Conservation (phyloP, 2,797 vertebrate species). For the Brachymystax lenok region DNA sequence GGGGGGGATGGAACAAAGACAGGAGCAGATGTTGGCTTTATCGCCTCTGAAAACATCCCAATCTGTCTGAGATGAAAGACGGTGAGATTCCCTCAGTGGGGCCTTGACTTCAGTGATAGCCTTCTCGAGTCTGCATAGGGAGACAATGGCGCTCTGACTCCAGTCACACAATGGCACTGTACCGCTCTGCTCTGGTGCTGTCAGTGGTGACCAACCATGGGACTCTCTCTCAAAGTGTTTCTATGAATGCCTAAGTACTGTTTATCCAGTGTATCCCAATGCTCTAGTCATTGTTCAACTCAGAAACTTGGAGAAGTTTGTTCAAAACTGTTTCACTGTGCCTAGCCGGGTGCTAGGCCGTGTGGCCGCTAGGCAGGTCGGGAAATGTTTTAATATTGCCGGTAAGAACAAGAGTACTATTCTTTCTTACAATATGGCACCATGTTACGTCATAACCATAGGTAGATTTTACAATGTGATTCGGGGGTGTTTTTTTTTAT, state of each 20-base stretch:
- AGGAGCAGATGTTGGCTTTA: constrained; percentile 70
- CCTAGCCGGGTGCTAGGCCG: background rate
- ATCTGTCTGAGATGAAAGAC: constrained; percentile 64
- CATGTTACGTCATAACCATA: constrained; percentile 35
- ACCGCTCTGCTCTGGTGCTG: too few relatives aligned
- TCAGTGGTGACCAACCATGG: background rate
- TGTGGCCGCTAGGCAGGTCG: background rate
- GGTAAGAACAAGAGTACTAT: too few relatives aligned
- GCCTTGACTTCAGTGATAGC: constrained; percentile 28
- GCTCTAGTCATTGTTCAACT: background rate
- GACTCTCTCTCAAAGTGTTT: background rate
- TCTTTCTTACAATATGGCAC: background rate
- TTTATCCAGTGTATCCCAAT: background rate
- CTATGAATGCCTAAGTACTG: background rate
- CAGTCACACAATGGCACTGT: too few relatives aligned
- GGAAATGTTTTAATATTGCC: background rate
- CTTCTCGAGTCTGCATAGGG: background rate
- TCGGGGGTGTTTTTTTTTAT: constrained; percentile 25
- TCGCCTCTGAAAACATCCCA: constrained; percentile 61
- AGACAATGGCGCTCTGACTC: too few relatives aligned
- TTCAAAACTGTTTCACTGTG: background rate
- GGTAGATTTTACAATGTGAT: constrained; percentile 5
- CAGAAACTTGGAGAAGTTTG: background rate
- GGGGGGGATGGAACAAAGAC: constrained; percentile 45
- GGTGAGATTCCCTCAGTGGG: constrained; percentile 36